Conservation (phyloP, 1,140 invertebrate genomes). For the Eueides isabella region DNA sequence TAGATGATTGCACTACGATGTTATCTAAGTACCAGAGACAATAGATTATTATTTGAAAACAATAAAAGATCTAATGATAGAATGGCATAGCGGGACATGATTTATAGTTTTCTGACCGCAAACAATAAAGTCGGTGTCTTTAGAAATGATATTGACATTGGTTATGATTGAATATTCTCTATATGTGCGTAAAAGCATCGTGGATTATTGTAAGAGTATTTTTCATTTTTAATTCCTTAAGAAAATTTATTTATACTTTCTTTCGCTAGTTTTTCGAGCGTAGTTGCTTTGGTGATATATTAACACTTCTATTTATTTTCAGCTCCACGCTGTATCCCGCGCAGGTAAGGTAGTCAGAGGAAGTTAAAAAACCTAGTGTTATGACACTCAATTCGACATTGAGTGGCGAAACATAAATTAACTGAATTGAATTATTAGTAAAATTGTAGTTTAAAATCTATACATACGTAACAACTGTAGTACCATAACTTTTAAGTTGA, state of each 20-base stretch:
- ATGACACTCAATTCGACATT: background rate
- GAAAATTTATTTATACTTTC: background rate
- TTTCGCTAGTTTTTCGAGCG: too few relatives aligned
- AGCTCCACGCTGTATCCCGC: background rate
- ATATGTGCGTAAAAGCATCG: constrained; percentile 1
- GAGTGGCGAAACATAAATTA: too few relatives aligned
- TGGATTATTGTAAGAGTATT: constrained; percentile 6
- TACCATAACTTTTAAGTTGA: too few relatives aligned
- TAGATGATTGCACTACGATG: constrained; percentile 10
- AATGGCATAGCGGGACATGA: constrained; percentile 44
- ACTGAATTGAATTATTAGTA: too few relatives aligned
- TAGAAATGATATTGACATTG: constrained; percentile 44
- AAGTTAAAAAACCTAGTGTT: background rate
- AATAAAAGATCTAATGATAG: constrained; percentile 41
- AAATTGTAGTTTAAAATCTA: too few relatives aligned
- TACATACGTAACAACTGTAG: too few relatives aligned
- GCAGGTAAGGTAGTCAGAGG: background rate
- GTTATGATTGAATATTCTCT: constrained; percentile 48
- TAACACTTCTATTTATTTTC: background rate
- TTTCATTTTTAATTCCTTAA: constrained; percentile 1
- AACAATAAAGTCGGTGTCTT: constrained; percentile 52
- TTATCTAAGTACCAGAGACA: constrained; percentile 39
- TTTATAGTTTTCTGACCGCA: constrained; percentile 55
- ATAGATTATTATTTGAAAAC: constrained; percentile 40
- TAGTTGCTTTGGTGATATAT: too few relatives aligned